phyloP scores from a whole-genome alignment of 2,113 vertebrate species.

The Clarias gariepinus region DNA sequence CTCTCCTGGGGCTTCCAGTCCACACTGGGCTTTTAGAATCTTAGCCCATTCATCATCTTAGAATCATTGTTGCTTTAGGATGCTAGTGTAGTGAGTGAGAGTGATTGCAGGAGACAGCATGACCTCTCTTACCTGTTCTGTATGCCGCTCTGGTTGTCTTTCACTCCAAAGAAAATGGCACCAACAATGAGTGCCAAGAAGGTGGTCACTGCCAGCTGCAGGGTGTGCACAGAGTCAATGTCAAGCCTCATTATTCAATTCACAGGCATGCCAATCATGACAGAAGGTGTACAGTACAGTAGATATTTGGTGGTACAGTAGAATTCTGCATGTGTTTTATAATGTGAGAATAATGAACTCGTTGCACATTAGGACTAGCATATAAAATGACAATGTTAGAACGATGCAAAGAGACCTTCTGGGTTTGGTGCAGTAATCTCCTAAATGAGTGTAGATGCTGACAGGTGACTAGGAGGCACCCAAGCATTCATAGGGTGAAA shows the following conservation, averaged over 20 bases:
- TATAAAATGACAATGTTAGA: conserved; percentile 3
- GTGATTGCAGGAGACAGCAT: conserved; percentile 7
- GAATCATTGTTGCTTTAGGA: neutral
- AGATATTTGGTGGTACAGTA: neutral
- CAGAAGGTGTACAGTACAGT: neutral
- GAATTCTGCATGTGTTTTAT: neutral
- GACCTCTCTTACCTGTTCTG: conserved; percentile 84
- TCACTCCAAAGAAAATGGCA: conserved; percentile 82
- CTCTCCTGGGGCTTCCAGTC: neutral
- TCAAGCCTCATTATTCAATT: neutral
- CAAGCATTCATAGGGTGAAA: conserved; percentile 69
- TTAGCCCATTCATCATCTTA: neutral
- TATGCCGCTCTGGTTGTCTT: conserved; percentile 76
- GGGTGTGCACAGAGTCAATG: neutral
- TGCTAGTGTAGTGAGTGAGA: neutral
- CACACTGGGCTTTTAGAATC: neutral
- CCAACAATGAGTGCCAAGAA: conserved; percentile 84
- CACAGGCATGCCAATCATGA: neutral
- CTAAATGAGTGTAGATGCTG: conserved; percentile 61
- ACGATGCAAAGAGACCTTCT: neutral
- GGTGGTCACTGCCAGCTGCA: conserved; percentile 77
- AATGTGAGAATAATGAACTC: neutral
- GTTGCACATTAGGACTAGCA: neutral
- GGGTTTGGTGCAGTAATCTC: conserved; percentile 31
- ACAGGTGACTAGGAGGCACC: conserved; percentile 53